Conservation (phyloP, 2,888 invertebrate genomes). For the Cephus pygmeus region DNA sequence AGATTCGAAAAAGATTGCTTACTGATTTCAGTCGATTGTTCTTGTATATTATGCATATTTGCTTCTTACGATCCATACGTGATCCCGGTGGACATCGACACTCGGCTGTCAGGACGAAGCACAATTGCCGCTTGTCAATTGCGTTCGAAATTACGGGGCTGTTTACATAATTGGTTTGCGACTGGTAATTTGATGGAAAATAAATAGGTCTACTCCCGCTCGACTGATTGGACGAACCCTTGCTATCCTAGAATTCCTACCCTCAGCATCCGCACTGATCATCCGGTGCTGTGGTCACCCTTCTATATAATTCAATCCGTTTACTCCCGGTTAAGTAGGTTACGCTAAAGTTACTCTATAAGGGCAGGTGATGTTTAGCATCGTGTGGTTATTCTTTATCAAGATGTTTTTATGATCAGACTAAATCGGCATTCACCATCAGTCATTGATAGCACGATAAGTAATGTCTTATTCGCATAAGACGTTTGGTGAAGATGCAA, state of each 20-base stretch:
- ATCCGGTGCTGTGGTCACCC: neutral
- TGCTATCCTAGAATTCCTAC: neutral
- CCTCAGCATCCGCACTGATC: slow-evolving; percentile 13
- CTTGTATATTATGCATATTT: neutral
- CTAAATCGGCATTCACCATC: neutral
- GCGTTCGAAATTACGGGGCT: slow-evolving; percentile 25
- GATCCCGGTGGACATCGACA: neutral
- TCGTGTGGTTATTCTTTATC: neutral
- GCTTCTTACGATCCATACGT: neutral
- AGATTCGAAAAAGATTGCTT: neutral
- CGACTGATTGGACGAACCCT: slow-evolving; percentile 24
- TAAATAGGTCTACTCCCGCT: slow-evolving; percentile 29
- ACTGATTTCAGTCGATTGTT: neutral
- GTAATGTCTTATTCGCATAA: neutral
- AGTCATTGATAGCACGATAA: neutral
- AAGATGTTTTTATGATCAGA: neutral
- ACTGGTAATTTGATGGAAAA: slow-evolving; percentile 39
- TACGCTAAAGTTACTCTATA: neutral
- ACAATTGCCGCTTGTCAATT: neutral
- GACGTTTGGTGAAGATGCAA: neutral
- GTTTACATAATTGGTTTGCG: slow-evolving; percentile 38
- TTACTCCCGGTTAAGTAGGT: neutral
- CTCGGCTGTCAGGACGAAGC: neutral
- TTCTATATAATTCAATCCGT: neutral
- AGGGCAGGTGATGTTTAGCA: neutral